A percentile compares a stretch with the other conserved stretches of the same genome.
Conservation (phyloP, 1,140 invertebrate species). For the Oreohelix idahoensis region DNA sequence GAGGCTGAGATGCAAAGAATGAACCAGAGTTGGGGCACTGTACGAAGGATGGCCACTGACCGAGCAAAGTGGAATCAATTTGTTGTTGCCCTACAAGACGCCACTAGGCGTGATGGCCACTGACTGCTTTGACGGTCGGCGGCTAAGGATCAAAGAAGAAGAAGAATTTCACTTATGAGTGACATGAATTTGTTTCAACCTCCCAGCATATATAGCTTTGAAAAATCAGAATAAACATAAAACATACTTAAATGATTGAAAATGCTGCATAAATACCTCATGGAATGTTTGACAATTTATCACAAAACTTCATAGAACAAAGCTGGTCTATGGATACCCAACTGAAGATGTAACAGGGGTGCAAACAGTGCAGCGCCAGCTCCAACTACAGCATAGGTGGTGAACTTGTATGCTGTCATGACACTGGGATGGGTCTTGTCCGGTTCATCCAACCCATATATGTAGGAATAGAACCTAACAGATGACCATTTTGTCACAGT, state of each 20-base stretch:
- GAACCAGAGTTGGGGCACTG: too few relatives aligned
- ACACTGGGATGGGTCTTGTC: constrained; percentile 74
- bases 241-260: background rate
- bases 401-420: constrained; percentile 86
- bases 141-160: too few relatives aligned
- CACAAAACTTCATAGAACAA: constrained; percentile 82
- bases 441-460: constrained; percentile 76
- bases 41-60: too few relatives aligned
- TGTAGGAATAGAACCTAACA: constrained; percentile 80
- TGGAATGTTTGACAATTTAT: background rate
- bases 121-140: too few relatives aligned
- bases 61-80: too few relatives aligned
- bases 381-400: constrained; percentile 71
- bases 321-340: constrained; percentile 84
- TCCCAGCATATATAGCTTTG: too few relatives aligned
- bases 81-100: too few relatives aligned
- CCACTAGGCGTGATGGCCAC: too few relatives aligned
- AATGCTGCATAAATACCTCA: background rate
- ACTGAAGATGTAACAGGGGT: constrained; percentile 83
- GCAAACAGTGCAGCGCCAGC: constrained; percentile 83
- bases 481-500: constrained; percentile 80
- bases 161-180: too few relatives aligned
- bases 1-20: too few relatives aligned
- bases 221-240: too few relatives aligned
- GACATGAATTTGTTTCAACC: too few relatives aligned